These are phyloP conservation scores for Syngnathus acus DNA, from an alignment of 2,797 vertebrate species.

Conservation along the genomic window DNA sequence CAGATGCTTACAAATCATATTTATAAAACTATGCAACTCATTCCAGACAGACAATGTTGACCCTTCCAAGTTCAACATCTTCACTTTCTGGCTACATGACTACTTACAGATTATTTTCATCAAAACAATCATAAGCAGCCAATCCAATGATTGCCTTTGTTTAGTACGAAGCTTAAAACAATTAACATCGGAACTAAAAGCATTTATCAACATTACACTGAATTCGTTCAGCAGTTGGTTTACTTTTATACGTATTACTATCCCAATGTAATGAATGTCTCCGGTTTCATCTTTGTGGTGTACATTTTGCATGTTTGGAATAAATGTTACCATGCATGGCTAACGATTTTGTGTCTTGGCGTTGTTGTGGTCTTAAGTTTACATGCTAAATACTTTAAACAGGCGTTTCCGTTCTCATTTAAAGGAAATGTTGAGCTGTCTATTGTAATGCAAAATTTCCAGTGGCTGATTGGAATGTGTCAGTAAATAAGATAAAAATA, in stretches of 20 bases:
- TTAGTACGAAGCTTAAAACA: slow-evolving; percentile 13
- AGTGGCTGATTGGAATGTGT: not conserved
- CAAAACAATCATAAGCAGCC: slow-evolving; percentile 39
- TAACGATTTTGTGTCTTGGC: slow-evolving; percentile 29
- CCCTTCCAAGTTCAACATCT: not conserved
- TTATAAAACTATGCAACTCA: slow-evolving; percentile 22
- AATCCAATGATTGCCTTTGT: slow-evolving; percentile 48
- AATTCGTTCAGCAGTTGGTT: slow-evolving; percentile 3
- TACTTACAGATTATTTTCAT: slow-evolving; percentile 6
- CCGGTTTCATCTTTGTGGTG: slow-evolving; percentile 58
- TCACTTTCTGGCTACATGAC: not conserved
- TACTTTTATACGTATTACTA: slow-evolving; percentile 15
- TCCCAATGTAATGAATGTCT: slow-evolving; percentile 41
- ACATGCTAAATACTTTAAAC: not conserved
- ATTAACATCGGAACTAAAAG: slow-evolving; percentile 8
- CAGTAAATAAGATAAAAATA: not conserved
- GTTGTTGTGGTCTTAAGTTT: not conserved
- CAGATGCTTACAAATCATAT: slow-evolving; percentile 5
- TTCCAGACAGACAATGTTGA: not conserved
- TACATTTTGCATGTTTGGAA: slow-evolving; percentile 74
- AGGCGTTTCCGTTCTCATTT: not conserved
- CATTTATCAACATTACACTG: not conserved
- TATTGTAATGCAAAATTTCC: not conserved
- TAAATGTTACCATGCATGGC: slow-evolving; percentile 77
- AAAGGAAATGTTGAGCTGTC: not conserved